These are phyloP conservation scores for Drosophila antonietae DNA, from an alignment of 2,888 invertebrate species.

Conservation along the genomic window DNA sequence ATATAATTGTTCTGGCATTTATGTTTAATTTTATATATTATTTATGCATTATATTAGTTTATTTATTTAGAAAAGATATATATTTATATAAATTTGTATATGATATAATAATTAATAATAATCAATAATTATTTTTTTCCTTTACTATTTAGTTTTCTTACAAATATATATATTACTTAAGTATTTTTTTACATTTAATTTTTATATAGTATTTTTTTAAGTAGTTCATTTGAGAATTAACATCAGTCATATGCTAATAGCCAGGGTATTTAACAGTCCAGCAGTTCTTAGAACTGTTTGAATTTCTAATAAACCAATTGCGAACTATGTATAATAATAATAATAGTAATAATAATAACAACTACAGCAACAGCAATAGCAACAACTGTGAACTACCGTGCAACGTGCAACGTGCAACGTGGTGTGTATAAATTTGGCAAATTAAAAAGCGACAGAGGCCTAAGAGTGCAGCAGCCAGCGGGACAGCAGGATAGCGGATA, in stretches of 20 bases:
- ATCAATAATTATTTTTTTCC: no score
- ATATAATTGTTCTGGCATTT: no score
- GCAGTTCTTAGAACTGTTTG: no score
- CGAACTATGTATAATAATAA: constrained; percentile 31
- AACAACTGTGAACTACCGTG: constrained; percentile 69
- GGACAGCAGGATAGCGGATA: constrained; percentile 18
- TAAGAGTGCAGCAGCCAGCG: constrained; percentile 27
- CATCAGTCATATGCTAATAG: background rate
- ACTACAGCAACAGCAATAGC: constrained; percentile 31
- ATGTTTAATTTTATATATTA: no score
- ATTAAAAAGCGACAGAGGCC: constrained; percentile 76
- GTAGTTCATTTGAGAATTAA: no score
- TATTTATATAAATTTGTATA: no score
- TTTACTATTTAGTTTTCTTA: no score
- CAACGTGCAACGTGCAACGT: constrained; percentile 61
- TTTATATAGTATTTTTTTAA: background rate
- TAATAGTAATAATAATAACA: constrained; percentile 25
- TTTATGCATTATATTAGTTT: no score
- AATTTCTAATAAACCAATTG: constrained; percentile 51
- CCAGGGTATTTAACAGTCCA: constrained; percentile 12
- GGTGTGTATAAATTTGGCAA: constrained; percentile 80
- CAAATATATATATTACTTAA: background rate
- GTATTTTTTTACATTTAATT: background rate
- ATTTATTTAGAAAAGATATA: no score
- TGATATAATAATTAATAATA: no score